phyloP scores from a whole-genome alignment of 2,113 vertebrate genomes.

The Psammodynastes pulverulentus region DNA sequence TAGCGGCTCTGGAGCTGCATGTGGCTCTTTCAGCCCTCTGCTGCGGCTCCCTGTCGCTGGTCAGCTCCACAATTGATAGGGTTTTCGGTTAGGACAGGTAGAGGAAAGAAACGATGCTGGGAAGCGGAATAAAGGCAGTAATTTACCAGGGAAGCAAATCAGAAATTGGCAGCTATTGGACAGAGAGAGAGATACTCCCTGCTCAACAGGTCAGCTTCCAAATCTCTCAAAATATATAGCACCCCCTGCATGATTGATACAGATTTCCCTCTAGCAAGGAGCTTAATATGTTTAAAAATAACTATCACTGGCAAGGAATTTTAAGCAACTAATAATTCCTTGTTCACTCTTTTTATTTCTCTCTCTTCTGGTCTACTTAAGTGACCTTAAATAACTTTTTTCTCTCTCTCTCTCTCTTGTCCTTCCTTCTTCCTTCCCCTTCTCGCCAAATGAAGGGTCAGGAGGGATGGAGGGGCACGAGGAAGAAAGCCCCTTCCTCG shows the following conservation, averaged over 20 bases:
- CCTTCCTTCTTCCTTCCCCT: not conserved
- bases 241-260: not conserved
- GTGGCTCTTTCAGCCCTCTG: too few species aligned
- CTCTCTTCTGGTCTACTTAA: not conserved
- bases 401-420: too few species aligned
- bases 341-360: not conserved
- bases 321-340: not conserved
- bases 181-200: not conserved
- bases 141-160: not conserved
- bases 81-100: too few species aligned
- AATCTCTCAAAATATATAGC: not conserved
- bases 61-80: too few species aligned
- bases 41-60: too few species aligned
- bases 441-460: not conserved
- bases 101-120: too few species aligned
- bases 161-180: not conserved
- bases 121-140: not conserved
- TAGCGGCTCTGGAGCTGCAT: too few species aligned
- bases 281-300: constrained; percentile 2
- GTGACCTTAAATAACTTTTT: not conserved
- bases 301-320: not conserved
- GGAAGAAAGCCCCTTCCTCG: not conserved
- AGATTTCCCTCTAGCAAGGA: not conserved
- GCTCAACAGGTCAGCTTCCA: not conserved
- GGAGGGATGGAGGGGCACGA: too few species aligned